Evolutionary conservation across 1,140 invertebrate species (phyloP), one percentile per base, ranked within the genome.

Genomic region (Trichomalopsis sarcophagae): DNA sequence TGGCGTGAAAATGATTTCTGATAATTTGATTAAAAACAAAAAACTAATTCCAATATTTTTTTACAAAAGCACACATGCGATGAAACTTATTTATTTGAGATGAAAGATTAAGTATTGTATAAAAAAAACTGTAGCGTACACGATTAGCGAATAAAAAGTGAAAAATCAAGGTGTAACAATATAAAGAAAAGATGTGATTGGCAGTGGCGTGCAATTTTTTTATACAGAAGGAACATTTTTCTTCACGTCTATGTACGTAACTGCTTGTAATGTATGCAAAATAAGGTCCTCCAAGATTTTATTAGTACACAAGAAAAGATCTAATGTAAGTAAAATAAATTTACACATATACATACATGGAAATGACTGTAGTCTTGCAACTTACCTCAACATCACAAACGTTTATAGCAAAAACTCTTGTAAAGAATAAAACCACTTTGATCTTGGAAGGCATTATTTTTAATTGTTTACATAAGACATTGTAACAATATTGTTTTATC

Each of bases 391-490:
- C 27, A 11, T 44, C 2, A 33, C 17, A 82, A 82, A 75, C 9
- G 4, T 75, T 68, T 55, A 36, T 36, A 13, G 30, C 47, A 66
- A 50, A 66, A 27, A 27, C 5, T 73, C 21, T 55, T 71, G 11
- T 44, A 44, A 82, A 44, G 30, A 21, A 77, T 55, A 73, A 76
- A 77, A 27, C 27, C 44, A 78, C n/a, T 78, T 68, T 69, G n/a
- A 76, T 85, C 84, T 85, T 85, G 69, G 84, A 81, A 85, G 71
- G 13, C 84, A 76, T 85, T 81, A 85, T 85, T 84, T 84, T 79
- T 74, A 74, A 69, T 80, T 33, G 36, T 44, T 75, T 47, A 62
- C 40, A 75, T 84, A 75, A 84, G 40, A 44, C 40, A 47, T n/a
- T n/a, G n/a, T 80, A 81, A 81, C 68, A 17, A 75, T 76, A 75